A percentile compares a stretch with the other conserved stretches of the same genome.
Evolutionary conservation across 2,797 vertebrate genomes (phyloP).

Genomic region (Myioborus miniatus): DNA sequence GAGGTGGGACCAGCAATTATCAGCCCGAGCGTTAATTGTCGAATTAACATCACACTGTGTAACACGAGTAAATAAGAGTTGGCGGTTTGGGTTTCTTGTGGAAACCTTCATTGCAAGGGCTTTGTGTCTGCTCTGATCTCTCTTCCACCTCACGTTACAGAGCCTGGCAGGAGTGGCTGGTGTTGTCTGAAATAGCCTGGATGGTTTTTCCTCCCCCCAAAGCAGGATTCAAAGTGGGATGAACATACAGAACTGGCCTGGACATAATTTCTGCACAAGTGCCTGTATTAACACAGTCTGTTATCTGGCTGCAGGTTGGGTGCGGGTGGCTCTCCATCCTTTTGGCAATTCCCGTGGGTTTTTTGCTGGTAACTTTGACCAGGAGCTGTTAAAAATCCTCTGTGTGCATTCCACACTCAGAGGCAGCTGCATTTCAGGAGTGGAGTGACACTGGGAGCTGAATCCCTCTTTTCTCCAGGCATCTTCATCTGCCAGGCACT

Average conservation of each 20-base stretch:
- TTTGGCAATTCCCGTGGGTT: neutral
- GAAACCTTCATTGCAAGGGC: neutral
- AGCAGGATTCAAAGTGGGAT: neutral
- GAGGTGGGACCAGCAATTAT: conserved; percentile 24
- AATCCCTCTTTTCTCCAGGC: neutral
- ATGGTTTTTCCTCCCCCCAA: neutral
- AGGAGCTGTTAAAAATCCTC: neutral
- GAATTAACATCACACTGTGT: conserved; percentile 20
- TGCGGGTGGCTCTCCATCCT: neutral
- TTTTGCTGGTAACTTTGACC: neutral
- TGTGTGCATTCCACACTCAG: neutral
- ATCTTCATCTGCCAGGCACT: neutral
- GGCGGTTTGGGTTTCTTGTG: neutral
- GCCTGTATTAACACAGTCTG: accelerated
- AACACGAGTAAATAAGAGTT: neutral
- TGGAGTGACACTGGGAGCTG: neutral
- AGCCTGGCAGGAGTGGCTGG: neutral
- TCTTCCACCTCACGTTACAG: neutral
- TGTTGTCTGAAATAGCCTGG: neutral
- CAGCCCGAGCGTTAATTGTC: neutral
- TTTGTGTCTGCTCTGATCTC: neutral
- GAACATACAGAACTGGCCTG: neutral
- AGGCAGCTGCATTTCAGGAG: neutral
- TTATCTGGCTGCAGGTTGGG: neutral
- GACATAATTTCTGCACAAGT: neutral